A percentile compares a stretch with the other conserved stretches of the same genome.
These are phyloP conservation scores for Lasioglossum pauxillum DNA, from an alignment of 2,888 invertebrate species.

Conservation along the genomic window DNA sequence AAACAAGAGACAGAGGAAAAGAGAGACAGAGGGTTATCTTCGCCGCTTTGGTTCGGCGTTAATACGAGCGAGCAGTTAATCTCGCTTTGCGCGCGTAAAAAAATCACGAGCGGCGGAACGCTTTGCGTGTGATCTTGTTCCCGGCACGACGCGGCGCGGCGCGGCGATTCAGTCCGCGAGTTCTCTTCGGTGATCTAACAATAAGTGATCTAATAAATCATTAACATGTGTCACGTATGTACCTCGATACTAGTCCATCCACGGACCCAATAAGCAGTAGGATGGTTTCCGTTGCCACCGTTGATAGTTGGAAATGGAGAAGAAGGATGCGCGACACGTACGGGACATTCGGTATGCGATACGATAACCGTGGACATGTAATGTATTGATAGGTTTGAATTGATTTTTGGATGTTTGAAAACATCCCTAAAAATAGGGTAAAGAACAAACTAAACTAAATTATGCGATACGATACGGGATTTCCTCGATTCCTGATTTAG, in stretches of 20 bases:
- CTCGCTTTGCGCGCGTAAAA: neutral
- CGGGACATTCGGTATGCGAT: constrained; percentile 58
- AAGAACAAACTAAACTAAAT: no score
- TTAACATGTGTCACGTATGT: neutral
- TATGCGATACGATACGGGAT: constrained; percentile 18
- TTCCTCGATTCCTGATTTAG: neutral
- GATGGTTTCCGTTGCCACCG: neutral
- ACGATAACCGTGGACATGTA: no score
- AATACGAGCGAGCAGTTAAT: neutral
- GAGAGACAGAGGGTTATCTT: neutral
- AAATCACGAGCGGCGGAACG: neutral
- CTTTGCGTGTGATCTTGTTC: neutral
- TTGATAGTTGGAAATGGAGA: neutral
- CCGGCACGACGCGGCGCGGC: neutral
- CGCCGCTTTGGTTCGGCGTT: neutral
- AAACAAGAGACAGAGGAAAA: neutral
- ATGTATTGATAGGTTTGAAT: no score
- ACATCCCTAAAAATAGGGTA: no score
- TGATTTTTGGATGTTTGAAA: no score
- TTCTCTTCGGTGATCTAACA: neutral
- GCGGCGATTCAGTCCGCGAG: neutral
- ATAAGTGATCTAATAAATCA: neutral
- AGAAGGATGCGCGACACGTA: constrained; percentile 42
- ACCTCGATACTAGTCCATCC: neutral
- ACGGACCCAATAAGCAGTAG: neutral